These are phyloP conservation scores for Listrodromus nycthemerus DNA, from an alignment of 2,888 invertebrate species.

Conservation along the genomic window DNA sequence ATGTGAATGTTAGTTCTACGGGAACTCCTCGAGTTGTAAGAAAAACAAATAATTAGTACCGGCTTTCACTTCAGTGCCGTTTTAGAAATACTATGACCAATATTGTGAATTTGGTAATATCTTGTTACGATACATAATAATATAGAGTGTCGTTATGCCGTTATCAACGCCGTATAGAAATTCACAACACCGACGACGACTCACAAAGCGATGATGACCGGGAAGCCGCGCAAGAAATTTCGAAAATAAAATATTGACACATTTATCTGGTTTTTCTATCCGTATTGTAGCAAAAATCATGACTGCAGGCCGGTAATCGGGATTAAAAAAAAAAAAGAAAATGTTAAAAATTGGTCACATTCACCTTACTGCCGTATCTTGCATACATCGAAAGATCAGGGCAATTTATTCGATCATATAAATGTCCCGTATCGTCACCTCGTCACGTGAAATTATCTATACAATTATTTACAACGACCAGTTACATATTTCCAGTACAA, in stretches of 20 bases:
- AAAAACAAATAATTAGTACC: background rate
- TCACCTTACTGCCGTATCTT: background rate
- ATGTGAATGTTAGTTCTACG: background rate
- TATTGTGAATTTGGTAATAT: background rate
- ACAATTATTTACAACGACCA: constrained; percentile 80
- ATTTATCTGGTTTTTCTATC: background rate
- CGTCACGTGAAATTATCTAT: constrained; percentile 74
- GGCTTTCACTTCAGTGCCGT: background rate
- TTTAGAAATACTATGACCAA: background rate
- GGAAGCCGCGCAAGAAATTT: background rate
- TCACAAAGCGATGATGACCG: background rate
- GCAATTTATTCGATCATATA: constrained; percentile 60
- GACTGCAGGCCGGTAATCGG: background rate
- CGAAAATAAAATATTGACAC: background rate
- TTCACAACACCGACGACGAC: constrained; percentile 5
- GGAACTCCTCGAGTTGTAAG: background rate
- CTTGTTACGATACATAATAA: background rate
- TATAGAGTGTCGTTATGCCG: background rate
- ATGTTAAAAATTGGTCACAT: background rate
- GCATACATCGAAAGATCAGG: background rate
- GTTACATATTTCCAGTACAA: constrained; percentile 40
- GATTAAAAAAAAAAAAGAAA: background rate
- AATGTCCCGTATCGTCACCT: constrained; percentile 58
- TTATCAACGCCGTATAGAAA: background rate
- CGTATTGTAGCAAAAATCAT: background rate